Evolutionary conservation across 2,797 vertebrate genomes (phyloP).

Genomic region (Lindbergichthys nudifrons): DNA sequence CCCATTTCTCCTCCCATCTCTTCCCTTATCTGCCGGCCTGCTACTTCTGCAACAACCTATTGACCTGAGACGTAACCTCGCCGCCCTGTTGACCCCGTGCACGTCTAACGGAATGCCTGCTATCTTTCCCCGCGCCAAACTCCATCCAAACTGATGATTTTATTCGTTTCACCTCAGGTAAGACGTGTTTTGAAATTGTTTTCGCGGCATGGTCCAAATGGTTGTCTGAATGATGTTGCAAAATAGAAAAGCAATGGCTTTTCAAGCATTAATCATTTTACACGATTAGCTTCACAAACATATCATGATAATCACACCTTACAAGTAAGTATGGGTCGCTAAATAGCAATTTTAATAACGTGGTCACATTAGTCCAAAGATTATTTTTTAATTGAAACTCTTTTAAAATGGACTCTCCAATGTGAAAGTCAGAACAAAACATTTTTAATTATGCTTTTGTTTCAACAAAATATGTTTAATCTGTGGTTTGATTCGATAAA

Average conservation of each 20-base stretch:
- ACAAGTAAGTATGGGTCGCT: constrained; percentile 7
- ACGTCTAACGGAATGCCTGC: constrained; percentile 37
- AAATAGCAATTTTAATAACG: constrained; percentile 23
- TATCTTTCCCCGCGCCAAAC: constrained; percentile 36
- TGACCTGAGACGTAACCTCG: constrained; percentile 60
- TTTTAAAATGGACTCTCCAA: constrained; percentile 30
- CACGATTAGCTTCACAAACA: neutral
- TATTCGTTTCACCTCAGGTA: constrained; percentile 41
- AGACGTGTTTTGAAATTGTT: constrained; percentile 41
- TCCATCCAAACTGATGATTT: constrained; percentile 40
- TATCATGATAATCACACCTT: neutral
- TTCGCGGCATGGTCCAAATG: constrained; percentile 35
- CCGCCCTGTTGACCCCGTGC: constrained; percentile 51
- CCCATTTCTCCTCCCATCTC: constrained; percentile 61
- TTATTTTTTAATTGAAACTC: constrained; percentile 43
- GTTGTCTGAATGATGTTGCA: constrained; percentile 34
- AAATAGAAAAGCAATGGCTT: constrained; percentile 19
- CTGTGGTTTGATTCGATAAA: constrained; percentile 6
- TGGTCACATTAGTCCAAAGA: constrained; percentile 26
- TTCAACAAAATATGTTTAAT: constrained; percentile 46
- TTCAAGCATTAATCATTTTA: constrained; percentile 3
- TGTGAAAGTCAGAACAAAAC: constrained; percentile 43
- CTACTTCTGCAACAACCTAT: constrained; percentile 64
- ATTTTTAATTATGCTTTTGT: constrained; percentile 47
- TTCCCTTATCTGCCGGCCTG: constrained; percentile 57